Evolutionary conservation across 2,113 vertebrate species (phyloP), one percentile per base, ranked within the genome.

Genomic region (Thinocorus orbignyianus): DNA sequence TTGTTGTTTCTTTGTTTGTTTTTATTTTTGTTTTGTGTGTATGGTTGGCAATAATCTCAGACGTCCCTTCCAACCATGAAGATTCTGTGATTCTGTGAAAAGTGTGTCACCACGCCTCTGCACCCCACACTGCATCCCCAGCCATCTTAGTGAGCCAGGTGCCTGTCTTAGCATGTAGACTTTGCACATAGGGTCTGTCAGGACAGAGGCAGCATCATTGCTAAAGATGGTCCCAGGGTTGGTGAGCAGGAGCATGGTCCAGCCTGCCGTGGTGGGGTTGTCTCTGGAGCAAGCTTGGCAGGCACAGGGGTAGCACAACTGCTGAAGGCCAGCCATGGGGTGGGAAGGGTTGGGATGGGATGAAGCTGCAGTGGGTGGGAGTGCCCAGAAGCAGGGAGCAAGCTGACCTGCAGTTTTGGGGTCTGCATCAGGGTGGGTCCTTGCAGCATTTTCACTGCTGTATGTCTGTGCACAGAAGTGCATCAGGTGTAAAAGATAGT

Each of bases 211-310:
- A 3, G 19, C 72, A 46, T 6, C 51, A 55, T 48, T 49, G 57
- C 17, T 20, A 28, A 60, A 69, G n/a, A 42, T 60, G 39, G 30
- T 37, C 25, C 26, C 31, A n/a, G 52, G 31, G 78, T 28, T 37
- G 39, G 23, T 52, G 46, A 92, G 73, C 2, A 1, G 55, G 46
- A 1, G 3, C 2, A 13, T 42, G 52, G 13, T 9, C 65, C 33
- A 8, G 39, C 37, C 42, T 5, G 7, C 4, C 0, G 1, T 20
- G 51, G 2, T 41, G 35, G 52, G 30, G 6, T 18, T 69, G 42
- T 49, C 64, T 39, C 71, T 48, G 84, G 83, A 35, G 68, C 20
- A 13, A 42, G 65, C 60, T 31, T 19, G 18, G 72, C 42, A 55
- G 72, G 18, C 22, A 52, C 16, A 25, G 0, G 13, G 44, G 6